Evolutionary conservation across 2,797 vertebrate species (phyloP).

Genomic region (Diplodus puntazzo): DNA sequence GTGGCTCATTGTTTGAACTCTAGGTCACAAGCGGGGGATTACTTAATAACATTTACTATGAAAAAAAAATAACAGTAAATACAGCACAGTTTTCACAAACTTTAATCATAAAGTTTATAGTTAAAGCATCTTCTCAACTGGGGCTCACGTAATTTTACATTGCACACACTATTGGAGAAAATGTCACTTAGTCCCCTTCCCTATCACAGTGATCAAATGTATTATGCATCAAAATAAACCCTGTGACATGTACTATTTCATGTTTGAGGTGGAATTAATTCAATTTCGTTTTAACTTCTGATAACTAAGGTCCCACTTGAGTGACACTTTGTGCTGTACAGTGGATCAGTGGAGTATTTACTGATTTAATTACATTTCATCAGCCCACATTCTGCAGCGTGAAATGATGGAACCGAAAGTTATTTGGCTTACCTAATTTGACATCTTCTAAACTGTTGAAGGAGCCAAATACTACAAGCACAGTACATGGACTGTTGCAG

Average conservation of each 20-base stretch:
- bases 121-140: background rate
- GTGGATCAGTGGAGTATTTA: background rate
- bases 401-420: conserved; percentile 3
- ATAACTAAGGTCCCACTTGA: background rate
- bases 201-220: background rate
- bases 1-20: background rate
- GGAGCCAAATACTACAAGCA: background rate
- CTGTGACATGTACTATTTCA: background rate
- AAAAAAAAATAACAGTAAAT: background rate
- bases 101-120: background rate
- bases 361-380: conserved; percentile 15
- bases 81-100: background rate
- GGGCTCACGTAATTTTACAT: too few relatives aligned
- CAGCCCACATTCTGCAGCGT: background rate
- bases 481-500: conserved; percentile 10
- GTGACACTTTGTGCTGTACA: conserved; percentile 4
- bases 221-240: background rate
- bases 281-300: background rate
- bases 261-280: background rate
- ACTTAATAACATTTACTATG: background rate
- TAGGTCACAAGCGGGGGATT: background rate
- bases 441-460: conserved; percentile 9
- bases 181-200: background rate
- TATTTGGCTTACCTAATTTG: background rate
- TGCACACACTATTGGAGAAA: background rate